Conservation (phyloP, 2,888 invertebrate species). For the Machimus rusticus region DNA sequence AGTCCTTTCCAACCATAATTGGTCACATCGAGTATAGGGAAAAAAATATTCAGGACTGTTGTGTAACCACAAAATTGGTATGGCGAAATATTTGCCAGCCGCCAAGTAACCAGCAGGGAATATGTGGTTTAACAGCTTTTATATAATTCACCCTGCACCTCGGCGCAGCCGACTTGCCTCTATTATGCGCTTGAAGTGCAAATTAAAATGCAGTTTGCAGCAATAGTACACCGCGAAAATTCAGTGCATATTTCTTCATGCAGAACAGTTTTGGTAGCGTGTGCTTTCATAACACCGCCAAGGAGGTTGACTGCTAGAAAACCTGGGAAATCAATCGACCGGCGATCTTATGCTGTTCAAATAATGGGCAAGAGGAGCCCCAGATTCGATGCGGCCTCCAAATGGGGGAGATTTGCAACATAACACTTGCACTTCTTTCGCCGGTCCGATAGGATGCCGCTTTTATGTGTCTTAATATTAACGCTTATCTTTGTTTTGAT, state of each 20-base stretch:
- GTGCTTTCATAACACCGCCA: background rate
- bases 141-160: background rate
- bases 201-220: slow-evolving; percentile 7
- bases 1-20: background rate
- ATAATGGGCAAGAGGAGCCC: background rate
- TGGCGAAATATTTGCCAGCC: background rate
- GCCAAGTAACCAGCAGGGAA: background rate
- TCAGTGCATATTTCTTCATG: background rate
- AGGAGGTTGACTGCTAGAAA: background rate
- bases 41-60: background rate
- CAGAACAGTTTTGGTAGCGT: background rate
- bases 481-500: background rate
- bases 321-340: background rate
- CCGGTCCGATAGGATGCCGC: background rate
- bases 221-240: background rate
- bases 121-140: slow-evolving; percentile 7
- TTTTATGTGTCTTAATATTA: background rate
- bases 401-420: background rate
- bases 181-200: slow-evolving; percentile 8
- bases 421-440: background rate
- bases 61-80: background rate
- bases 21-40: background rate
- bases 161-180: background rate
- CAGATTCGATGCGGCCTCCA: background rate
- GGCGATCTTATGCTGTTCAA: background rate